A percentile compares a stretch with the other conserved stretches of the same genome.
These are phyloP conservation scores for Equus quagga DNA, from an alignment of 2,113 vertebrate species.

Conservation along the genomic window DNA sequence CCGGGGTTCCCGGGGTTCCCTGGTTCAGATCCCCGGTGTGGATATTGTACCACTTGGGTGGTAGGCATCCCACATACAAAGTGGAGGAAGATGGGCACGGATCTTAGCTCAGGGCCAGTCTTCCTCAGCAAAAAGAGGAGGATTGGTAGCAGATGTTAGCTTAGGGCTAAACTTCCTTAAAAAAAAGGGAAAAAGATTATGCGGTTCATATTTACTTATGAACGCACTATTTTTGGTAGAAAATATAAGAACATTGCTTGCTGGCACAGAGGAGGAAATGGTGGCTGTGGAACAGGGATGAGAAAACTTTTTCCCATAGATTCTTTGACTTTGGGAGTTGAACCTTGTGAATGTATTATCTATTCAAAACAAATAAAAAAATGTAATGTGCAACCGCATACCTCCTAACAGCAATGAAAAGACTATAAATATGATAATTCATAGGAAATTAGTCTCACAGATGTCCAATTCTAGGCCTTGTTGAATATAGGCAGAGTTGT, in stretches of 20 bases:
- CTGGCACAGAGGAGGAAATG: neutral
- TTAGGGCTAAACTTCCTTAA: no score
- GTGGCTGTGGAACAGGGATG: neutral
- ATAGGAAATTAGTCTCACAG: neutral
- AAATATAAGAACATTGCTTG: neutral
- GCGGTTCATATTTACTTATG: neutral
- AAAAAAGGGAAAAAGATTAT: neutral
- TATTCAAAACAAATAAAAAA: constrained; percentile 14
- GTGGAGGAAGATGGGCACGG: no score
- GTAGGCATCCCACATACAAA: no score
- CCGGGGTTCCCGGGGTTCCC: no score
- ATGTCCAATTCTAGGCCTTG: neutral
- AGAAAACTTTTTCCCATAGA: neutral
- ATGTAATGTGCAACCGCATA: neutral
- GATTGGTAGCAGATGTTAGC: no score
- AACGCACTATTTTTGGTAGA: neutral
- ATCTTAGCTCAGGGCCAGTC: no score
- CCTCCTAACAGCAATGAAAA: neutral
- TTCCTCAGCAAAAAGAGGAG: no score
- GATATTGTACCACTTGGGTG: no score
- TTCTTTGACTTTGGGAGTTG: neutral
- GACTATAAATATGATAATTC: neutral
- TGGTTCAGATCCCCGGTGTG: no score
- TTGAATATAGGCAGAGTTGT: neutral
- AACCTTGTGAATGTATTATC: neutral